Percentiles rank a stretch among this genome's conserved stretches.
These are phyloP conservation scores for Excalfactoria chinensis DNA, from an alignment of 2,113 vertebrate genomes.

Conservation along the genomic window DNA sequence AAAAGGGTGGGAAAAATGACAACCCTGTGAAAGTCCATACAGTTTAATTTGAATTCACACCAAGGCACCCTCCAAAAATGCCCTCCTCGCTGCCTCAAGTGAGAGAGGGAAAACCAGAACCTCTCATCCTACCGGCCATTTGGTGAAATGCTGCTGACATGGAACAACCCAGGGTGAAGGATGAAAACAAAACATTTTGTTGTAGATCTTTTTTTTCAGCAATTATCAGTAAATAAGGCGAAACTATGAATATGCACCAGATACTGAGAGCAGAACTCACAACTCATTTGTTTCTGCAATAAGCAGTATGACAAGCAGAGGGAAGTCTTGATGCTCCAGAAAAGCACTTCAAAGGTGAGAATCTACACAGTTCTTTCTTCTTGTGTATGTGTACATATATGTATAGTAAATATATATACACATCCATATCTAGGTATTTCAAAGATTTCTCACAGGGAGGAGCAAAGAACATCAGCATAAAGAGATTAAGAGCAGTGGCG, in stretches of 20 bases:
- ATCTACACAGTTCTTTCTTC: not conserved
- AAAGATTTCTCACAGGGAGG: not conserved
- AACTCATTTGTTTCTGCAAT: constrained; percentile 27
- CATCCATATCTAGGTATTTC: not conserved
- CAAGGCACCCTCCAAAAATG: not conserved
- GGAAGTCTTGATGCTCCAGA: not conserved
- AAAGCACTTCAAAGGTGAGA: constrained; percentile 5
- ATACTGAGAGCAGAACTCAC: constrained; percentile 27
- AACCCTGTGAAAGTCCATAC: not conserved
- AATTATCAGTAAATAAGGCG: constrained; percentile 11
- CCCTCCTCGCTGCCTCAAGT: not conserved
- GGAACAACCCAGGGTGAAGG: not conserved
- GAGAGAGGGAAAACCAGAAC: not conserved
- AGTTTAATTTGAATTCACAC: not conserved
- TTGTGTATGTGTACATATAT: not conserved
- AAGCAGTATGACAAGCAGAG: constrained; percentile 15
- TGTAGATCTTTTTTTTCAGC: not conserved
- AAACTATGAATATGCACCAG: constrained; percentile 11
- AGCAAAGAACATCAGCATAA: not conserved
- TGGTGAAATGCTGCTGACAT: not conserved
- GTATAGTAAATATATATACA: not conserved
- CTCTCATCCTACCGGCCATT: not conserved
- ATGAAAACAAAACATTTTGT: constrained; percentile 15
- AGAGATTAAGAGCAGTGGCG: not conserved
- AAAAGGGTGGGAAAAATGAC: not conserved